Conservation (phyloP, 1,140 invertebrate genomes). For the Leucophenga varia region DNA sequence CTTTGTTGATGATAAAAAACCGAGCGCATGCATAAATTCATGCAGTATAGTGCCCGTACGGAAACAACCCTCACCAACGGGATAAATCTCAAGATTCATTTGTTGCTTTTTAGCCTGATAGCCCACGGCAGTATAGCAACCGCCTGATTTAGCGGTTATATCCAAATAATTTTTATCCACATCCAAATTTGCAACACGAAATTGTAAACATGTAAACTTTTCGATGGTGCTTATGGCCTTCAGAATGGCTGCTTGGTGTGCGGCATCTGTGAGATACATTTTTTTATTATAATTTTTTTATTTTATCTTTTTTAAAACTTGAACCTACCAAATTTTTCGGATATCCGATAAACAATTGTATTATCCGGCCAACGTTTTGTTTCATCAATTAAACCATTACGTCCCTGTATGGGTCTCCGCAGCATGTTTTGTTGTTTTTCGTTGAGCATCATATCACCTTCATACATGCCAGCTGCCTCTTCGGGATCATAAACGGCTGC, state of each 20-base stretch:
- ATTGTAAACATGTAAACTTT: slow-evolving; percentile 27
- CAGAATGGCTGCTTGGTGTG: slow-evolving; percentile 30
- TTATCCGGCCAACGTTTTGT: slow-evolving; percentile 64
- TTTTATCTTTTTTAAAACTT: not conserved
- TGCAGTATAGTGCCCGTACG: slow-evolving; percentile 64
- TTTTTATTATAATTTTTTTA: not conserved
- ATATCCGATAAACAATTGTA: slow-evolving; percentile 64
- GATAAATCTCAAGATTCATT: slow-evolving; percentile 58
- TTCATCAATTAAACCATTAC: slow-evolving; percentile 64
- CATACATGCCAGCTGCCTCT: slow-evolving; percentile 32
- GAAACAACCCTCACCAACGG: slow-evolving; percentile 59
- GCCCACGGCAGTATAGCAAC: slow-evolving; percentile 63
- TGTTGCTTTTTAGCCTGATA: slow-evolving; percentile 59
- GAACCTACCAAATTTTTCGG: slow-evolving; percentile 43
- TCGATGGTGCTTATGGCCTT: slow-evolving; percentile 35
- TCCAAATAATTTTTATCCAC: slow-evolving; percentile 35
- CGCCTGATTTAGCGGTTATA: slow-evolving; percentile 35
- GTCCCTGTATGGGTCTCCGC: slow-evolving; percentile 8
- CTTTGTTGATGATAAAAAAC: slow-evolving; percentile 67
- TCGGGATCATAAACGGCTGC: slow-evolving; percentile 28
- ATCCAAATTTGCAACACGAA: slow-evolving; percentile 24
- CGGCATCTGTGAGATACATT: slow-evolving; percentile 8
- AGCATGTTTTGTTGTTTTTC: slow-evolving; percentile 40
- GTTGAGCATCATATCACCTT: slow-evolving; percentile 60
- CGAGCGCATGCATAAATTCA: slow-evolving; percentile 68